A percentile compares a stretch with the other conserved stretches of the same genome.
Conservation (phyloP, 2,888 invertebrate genomes). For the Phytoseiulus persimilis region DNA sequence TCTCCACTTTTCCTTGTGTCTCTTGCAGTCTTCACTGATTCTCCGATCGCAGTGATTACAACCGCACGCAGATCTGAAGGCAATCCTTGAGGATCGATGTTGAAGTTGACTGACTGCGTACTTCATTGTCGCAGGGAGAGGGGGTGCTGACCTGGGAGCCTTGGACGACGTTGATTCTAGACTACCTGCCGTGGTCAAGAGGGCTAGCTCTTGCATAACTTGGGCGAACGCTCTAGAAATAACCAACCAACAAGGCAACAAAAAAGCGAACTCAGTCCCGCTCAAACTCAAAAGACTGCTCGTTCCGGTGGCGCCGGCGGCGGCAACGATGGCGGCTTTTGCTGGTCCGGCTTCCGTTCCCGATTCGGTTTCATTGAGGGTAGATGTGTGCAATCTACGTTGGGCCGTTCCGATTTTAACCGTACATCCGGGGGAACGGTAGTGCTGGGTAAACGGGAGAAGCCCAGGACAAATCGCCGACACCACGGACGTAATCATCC, state of each 20-base stretch:
- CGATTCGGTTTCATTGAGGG: not conserved
- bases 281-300: not conserved
- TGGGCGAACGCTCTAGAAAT: not conserved
- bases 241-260: not conserved
- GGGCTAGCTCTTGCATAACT: not conserved
- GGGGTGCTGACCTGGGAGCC: not conserved
- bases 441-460: constrained; percentile 18
- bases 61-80: not conserved
- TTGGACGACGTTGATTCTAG: not conserved
- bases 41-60: not conserved
- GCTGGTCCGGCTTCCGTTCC: not conserved
- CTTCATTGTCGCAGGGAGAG: not conserved
- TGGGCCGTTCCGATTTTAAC: not conserved
- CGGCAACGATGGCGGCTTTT: not conserved
- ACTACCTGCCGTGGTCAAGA: not conserved
- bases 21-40: not conserved
- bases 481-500: not conserved
- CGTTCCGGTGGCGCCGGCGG: not conserved
- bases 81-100: not conserved
- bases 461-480: constrained; percentile 22
- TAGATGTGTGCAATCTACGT: not conserved
- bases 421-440: constrained; percentile 21
- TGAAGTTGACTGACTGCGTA: not conserved
- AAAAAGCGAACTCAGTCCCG: not conserved
- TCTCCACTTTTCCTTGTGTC: not conserved